Evolutionary conservation across 2,113 vertebrate species (phyloP).

Genomic region (Barnardius zonarius): DNA sequence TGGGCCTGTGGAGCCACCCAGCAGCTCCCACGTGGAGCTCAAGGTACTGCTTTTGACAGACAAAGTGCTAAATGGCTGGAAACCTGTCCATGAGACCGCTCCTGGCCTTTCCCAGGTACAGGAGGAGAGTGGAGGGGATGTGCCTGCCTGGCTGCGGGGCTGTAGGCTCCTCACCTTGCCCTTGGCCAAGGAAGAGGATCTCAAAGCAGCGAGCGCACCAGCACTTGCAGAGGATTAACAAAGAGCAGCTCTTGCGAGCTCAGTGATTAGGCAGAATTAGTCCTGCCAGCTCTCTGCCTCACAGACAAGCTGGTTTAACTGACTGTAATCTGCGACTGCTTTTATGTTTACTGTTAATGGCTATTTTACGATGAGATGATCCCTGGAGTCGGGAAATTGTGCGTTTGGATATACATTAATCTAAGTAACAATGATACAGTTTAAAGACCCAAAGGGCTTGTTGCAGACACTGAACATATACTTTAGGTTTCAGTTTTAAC

Average conservation of each 20-base stretch:
- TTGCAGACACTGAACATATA: not conserved
- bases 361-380: not conserved
- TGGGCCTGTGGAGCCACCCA: rapidly evolving
- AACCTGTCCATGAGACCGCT: too few relatives aligned
- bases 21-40: rapidly evolving
- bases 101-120: too few relatives aligned
- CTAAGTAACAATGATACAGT: not conserved
- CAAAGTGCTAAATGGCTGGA: not conserved
- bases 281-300: not conserved
- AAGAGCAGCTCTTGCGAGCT: not conserved
- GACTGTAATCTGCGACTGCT: not conserved
- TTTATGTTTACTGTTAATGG: not conserved
- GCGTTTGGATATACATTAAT: not conserved
- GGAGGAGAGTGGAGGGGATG: rapidly evolving
- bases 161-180: not conserved
- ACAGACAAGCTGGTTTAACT: not conserved
- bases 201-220: not conserved
- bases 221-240: rapidly evolving
- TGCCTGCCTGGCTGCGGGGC: not conserved
- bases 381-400: not conserved
- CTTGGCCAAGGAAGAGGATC: not conserved
- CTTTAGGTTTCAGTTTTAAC: not conserved
- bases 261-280: not conserved
- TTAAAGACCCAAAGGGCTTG: not conserved
- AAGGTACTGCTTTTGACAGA: not conserved